Evolutionary conservation across 2,888 invertebrate species (phyloP), one percentile per base, ranked within the genome.

Genomic region (Ormyrus nitidulus): DNA sequence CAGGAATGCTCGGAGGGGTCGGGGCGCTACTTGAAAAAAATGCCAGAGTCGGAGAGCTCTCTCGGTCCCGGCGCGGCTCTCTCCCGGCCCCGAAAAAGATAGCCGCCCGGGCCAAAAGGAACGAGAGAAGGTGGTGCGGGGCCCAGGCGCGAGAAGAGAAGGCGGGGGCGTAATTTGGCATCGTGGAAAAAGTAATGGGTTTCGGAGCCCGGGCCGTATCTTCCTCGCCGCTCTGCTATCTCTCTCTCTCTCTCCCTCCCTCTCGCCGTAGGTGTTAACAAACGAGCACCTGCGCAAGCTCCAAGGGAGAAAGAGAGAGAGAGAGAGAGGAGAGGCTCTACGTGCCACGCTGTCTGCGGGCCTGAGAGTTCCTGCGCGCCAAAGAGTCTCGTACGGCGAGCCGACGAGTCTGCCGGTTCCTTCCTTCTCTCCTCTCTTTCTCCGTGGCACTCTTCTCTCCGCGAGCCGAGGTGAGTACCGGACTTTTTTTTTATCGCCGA

Each of bases 341-440:
- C 80, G 80, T 84, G 85, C 85, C 85, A 85, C 84, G 85, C 84
- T 85, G 85, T 85, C 84, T 85, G 85, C 79, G 61, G 54, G 62
- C 49, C 74, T 53, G 51, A 9, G 44, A 19, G 53, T 11, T 13
- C 53, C 68, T 34, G 49, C 49, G 69, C 56, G 49, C 13, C 73
- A 46, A 64, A 10, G 11, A 54, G 79, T 72, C 77, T 68, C 62
- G 9, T 6, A 10, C 19, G 56, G 34, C 70, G 49, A 54, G 48
- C 53, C 62, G 61, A 49, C 7, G 46, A 72, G 72, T 66, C 65
- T 74, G 49, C 58, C 58, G 19, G 19, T 19, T 19, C 19, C 19
- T 19, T 19, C 19, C 19, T 19, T 19, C 19, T 19, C 19, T 19
- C 19, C 19, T 19, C 19, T 19, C 19, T 19, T 19, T 19, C 19